These are phyloP conservation scores for Ellobium chinense DNA, from an alignment of 2,888 invertebrate genomes.

Conservation along the genomic window DNA sequence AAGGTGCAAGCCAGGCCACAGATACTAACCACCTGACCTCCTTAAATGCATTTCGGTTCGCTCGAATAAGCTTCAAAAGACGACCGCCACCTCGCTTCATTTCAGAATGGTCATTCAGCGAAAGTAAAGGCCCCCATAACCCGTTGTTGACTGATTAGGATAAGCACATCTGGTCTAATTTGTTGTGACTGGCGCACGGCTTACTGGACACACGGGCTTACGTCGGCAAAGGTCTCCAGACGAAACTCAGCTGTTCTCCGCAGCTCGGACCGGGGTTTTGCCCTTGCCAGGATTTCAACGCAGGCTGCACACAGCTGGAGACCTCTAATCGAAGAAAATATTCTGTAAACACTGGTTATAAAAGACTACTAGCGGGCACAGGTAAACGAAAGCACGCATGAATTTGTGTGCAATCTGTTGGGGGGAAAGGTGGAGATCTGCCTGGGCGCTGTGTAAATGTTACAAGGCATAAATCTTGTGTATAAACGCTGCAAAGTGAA, in stretches of 20 bases:
- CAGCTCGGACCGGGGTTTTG: neutral
- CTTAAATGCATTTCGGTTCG: neutral
- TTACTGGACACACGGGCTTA: neutral
- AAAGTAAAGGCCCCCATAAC: neutral
- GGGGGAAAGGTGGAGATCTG: constrained; percentile 15
- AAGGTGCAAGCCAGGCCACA: neutral
- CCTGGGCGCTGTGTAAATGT: constrained; percentile 1
- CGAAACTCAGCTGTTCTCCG: neutral
- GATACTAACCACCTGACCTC: neutral
- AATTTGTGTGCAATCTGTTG: neutral
- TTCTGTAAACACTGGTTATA: neutral
- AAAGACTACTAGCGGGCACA: neutral
- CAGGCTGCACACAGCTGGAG: neutral
- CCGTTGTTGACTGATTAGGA: neutral
- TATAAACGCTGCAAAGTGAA: neutral
- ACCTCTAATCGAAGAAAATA: neutral
- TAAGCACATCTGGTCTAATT: constrained; percentile 21
- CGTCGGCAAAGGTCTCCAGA: neutral
- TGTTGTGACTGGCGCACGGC: constrained; percentile 17
- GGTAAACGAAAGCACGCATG: neutral
- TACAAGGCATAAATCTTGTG: constrained; percentile 1
- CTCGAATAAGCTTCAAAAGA: neutral
- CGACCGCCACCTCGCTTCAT: neutral
- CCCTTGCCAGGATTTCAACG: neutral
- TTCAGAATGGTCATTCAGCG: neutral